Evolutionary conservation across 2,797 vertebrate genomes (phyloP).

Genomic region (Phoeniculus purpureus): DNA sequence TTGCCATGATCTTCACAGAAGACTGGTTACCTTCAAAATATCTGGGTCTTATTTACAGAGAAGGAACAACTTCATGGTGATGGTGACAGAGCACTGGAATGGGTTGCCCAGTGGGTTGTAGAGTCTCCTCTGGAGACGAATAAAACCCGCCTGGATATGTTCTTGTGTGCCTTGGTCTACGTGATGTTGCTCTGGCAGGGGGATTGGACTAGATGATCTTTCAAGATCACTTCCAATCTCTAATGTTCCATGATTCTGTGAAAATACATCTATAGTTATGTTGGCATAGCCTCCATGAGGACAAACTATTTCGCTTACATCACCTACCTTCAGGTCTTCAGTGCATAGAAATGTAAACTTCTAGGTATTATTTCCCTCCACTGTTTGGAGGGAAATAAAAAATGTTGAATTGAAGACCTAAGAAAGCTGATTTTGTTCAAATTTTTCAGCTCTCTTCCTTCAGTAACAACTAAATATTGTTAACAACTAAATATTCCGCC

Average conservation of each 20-base stretch:
- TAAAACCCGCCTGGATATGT: too few relatives aligned
- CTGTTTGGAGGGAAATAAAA: not conserved
- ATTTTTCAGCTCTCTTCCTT: not conserved
- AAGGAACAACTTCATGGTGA: too few relatives aligned
- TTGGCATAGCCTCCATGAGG: not conserved
- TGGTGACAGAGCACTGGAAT: too few relatives aligned
- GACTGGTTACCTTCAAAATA: not conserved
- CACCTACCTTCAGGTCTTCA: not conserved
- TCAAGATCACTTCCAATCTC: too few relatives aligned
- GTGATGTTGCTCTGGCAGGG: too few relatives aligned
- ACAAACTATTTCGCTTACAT: not conserved
- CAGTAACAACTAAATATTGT: conserved; percentile 7
- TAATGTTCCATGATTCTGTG: not conserved
- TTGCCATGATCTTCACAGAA: not conserved
- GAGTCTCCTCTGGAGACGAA: too few relatives aligned
- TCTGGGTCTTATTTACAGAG: not conserved
- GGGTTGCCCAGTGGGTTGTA: too few relatives aligned
- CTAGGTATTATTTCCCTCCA: not conserved
- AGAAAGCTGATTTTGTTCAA: not conserved
- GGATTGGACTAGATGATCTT: too few relatives aligned
- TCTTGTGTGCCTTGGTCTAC: too few relatives aligned
- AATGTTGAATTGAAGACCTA: not conserved
- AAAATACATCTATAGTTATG: not conserved
- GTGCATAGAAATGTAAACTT: not conserved
- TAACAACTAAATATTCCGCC: conserved; percentile 11